These are phyloP conservation scores for Drosophila niveifrons DNA, from an alignment of 2,888 invertebrate genomes.

Conservation along the genomic window DNA sequence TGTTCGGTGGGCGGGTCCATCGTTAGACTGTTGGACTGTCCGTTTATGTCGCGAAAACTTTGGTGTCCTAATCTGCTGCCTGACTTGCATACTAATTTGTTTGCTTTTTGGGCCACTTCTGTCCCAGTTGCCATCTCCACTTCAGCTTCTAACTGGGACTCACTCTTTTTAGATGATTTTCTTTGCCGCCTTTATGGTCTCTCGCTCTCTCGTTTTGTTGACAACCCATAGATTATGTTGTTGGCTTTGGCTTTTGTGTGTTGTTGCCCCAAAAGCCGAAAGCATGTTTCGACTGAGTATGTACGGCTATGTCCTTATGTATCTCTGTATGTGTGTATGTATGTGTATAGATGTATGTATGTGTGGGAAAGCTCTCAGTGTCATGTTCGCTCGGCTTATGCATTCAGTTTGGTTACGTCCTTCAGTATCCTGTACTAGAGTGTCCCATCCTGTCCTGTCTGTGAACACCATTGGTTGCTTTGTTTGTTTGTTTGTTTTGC, in stretches of 20 bases:
- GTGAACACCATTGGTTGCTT: slow-evolving; percentile 41
- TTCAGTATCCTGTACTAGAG: slow-evolving; percentile 7
- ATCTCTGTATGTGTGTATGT: slow-evolving; percentile 3
- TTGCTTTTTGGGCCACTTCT: slow-evolving; percentile 51
- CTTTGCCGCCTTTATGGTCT: slow-evolving; percentile 65
- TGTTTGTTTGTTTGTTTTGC: slow-evolving; percentile 66
- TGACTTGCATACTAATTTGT: slow-evolving; percentile 81
- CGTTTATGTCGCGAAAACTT: slow-evolving; percentile 81
- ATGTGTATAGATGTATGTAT: slow-evolving; percentile 7
- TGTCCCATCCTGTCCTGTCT: slow-evolving; percentile 20
- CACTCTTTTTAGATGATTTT: slow-evolving; percentile 46
- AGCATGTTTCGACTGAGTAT: slow-evolving; percentile 44
- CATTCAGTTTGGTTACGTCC: slow-evolving; percentile 57
- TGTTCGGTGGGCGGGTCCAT: slow-evolving; percentile 12
- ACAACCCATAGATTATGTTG: slow-evolving; percentile 81
- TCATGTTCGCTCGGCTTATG: slow-evolving; percentile 71
- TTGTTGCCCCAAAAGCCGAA: slow-evolving; percentile 41
- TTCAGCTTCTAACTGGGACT: slow-evolving; percentile 17
- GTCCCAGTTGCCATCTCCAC: not conserved
- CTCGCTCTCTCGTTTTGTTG: slow-evolving; percentile 61
- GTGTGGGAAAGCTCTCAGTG: slow-evolving; percentile 45
- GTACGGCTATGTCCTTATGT: slow-evolving; percentile 1
- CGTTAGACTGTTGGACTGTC: slow-evolving; percentile 55
- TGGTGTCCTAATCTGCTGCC: slow-evolving; percentile 81
- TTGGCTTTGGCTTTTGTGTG: slow-evolving; percentile 68